Evolutionary conservation across 2,888 invertebrate species (phyloP), one percentile per base, ranked within the genome.

Genomic region (Gnatocerus cornutus): DNA sequence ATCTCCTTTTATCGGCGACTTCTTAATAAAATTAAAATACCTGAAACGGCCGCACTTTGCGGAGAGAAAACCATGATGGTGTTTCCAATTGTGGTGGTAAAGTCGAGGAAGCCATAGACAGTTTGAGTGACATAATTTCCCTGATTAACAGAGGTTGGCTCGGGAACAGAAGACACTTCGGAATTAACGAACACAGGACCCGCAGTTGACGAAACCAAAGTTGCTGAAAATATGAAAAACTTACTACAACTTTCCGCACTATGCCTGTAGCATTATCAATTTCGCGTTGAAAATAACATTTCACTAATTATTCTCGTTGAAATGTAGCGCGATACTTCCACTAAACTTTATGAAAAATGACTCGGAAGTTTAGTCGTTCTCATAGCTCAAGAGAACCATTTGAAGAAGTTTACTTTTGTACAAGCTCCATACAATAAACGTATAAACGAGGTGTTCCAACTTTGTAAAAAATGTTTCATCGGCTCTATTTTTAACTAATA

Each of bases 1-100:
- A 65, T 45, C 29, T 41, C 10, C 9, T 50, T 50, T 50, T 10
- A 50, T 16, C 13, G 13, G 3, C 16, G 7, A 16, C 14, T 16
- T 16, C 14, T 4, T 16, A 50, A 53, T 10, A 48, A 14, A 9
- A 52, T 50, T 55, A 9, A 45, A 69, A 71, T 71, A 92, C 93
- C 92, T 82, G 90, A 85, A 21, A 92, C 90, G 39, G 91, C 90
- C 16, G 91, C 91, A 78, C 94, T 95, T 78, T 95, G 92, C 0
- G 97, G 97, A 0, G 96, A 96, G 85, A 97, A 97, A 33, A 97
- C 92, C 95, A 97, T 97, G 59, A 97, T 93, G 9, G 97, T 97
- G 83, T 96, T 95, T 71, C 95, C 96, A 79, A 97, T 95, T 2
- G 96, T 96, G 0, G 97, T 97, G 58, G 96, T 95, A 84, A 97